phyloP scores from a whole-genome alignment of 2,113 vertebrate genomes.

The Setophaga petechia region DNA sequence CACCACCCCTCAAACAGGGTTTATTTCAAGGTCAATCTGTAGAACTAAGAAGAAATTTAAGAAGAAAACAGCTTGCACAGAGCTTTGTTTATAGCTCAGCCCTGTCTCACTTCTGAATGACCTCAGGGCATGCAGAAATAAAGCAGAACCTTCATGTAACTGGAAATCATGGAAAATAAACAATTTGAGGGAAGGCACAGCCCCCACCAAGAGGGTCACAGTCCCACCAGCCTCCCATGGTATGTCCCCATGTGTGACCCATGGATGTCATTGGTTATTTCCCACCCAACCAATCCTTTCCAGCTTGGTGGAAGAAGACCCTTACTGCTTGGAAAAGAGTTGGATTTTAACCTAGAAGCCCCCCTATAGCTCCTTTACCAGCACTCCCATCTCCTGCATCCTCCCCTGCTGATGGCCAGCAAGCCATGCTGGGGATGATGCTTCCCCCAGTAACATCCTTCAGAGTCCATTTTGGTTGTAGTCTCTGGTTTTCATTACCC shows the following conservation, averaged over 20 bases:
- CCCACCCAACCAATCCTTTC: not conserved
- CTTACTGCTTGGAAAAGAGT: not conserved
- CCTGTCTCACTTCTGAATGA: not conserved
- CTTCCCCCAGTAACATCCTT: not conserved
- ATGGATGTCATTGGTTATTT: not conserved
- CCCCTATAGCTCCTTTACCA: not conserved
- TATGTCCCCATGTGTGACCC: not conserved
- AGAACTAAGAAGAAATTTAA: not conserved
- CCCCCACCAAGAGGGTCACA: rapidly evolving
- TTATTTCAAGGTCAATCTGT: constrained; percentile 14
- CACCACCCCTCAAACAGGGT: not conserved
- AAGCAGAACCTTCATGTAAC: constrained; percentile 4
- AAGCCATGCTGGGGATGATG: rapidly evolving
- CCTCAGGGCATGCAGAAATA: constrained; percentile 3
- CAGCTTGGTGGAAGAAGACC: not conserved
- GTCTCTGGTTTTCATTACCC: not conserved
- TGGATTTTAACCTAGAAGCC: not conserved
- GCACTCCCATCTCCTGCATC: not conserved
- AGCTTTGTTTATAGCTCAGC: constrained; percentile 48
- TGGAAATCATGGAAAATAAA: not conserved
- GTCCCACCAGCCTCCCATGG: not conserved
- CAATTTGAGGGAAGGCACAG: not conserved
- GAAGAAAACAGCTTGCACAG: not conserved
- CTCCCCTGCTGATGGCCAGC: not conserved
- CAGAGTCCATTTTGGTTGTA: not conserved